Conservation (phyloP, 2,888 invertebrate species). For the Entomobrya proxima region DNA sequence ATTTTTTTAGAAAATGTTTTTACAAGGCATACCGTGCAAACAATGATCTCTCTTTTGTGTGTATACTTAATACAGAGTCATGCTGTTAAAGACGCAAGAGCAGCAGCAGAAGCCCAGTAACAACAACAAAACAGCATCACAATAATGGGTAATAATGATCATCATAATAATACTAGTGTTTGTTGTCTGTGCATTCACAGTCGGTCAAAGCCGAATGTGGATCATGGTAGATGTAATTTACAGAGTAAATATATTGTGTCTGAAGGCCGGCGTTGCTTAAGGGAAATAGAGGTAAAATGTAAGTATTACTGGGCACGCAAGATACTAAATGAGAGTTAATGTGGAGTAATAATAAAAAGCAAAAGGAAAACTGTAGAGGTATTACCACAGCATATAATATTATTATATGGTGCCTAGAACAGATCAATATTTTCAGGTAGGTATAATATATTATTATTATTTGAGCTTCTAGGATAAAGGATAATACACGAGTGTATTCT, state of each 20-base stretch:
- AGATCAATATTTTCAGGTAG: slow-evolving; percentile 4
- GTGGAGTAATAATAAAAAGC: background rate
- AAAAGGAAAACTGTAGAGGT: background rate
- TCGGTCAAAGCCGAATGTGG: slow-evolving; percentile 61
- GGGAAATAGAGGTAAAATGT: slow-evolving; percentile 41
- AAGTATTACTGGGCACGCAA: slow-evolving; percentile 35
- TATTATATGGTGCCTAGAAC: background rate
- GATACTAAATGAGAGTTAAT: slow-evolving; percentile 9
- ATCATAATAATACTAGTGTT: slow-evolving; percentile 55
- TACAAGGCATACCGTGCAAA: slow-evolving; percentile 36
- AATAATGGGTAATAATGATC: slow-evolving; percentile 63
- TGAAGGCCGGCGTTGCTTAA: slow-evolving; percentile 61
- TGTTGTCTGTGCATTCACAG: slow-evolving; percentile 49
- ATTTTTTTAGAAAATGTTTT: background rate
- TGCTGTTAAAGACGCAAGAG: slow-evolving; percentile 16
- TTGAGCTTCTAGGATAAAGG: no score
- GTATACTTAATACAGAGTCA: slow-evolving; percentile 6
- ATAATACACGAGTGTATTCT: background rate
- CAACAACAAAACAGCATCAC: slow-evolving; percentile 41
- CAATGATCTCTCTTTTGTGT: slow-evolving; percentile 21
- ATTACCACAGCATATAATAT: background rate
- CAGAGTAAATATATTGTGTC: slow-evolving; percentile 59
- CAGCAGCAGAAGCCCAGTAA: slow-evolving; percentile 32
- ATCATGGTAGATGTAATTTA: slow-evolving; percentile 66
- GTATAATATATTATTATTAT: background rate